phyloP scores from a whole-genome alignment of 2,888 invertebrate species.

The Stenodera caucasica region DNA sequence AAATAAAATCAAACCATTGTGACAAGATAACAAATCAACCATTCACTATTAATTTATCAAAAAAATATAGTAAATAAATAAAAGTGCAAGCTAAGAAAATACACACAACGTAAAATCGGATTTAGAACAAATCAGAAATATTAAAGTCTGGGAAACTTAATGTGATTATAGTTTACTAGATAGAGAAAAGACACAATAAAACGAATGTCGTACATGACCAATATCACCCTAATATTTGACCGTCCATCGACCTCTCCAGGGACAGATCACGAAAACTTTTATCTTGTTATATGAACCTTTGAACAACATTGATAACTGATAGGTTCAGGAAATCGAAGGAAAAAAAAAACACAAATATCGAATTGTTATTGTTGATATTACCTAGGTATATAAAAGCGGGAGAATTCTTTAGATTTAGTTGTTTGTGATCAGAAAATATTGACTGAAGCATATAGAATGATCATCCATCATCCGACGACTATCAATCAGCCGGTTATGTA shows the following conservation, averaged over 20 bases:
- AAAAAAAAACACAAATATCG: constrained; percentile 9
- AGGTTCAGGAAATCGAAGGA: neutral
- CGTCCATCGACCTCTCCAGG: constrained; percentile 20
- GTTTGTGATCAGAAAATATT: constrained; percentile 2
- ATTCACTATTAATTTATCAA: constrained; percentile 30
- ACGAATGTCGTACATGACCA: constrained; percentile 18
- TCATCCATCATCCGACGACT: constrained; percentile 1
- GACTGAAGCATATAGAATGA: neutral
- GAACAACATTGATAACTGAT: constrained; percentile 17
- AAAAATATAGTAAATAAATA: no score
- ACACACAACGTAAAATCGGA: constrained; percentile 28
- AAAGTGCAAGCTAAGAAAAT: constrained; percentile 26
- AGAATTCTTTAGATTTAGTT: neutral
- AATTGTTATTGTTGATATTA: neutral
- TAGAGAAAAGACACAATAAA: constrained; percentile 9
- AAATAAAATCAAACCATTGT: constrained; percentile 19
- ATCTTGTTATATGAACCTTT: constrained; percentile 16
- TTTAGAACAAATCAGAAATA: constrained; percentile 37
- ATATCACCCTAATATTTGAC: constrained; percentile 20
- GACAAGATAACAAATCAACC: constrained; percentile 25
- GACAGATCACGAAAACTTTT: constrained; percentile 19
- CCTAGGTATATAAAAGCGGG: neutral
- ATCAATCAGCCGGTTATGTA: constrained; percentile 2
- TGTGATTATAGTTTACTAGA: constrained; percentile 25
- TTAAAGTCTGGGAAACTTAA: constrained; percentile 30